phyloP scores from a whole-genome alignment of 2,113 vertebrate genomes.

The Bos javanicus region DNA sequence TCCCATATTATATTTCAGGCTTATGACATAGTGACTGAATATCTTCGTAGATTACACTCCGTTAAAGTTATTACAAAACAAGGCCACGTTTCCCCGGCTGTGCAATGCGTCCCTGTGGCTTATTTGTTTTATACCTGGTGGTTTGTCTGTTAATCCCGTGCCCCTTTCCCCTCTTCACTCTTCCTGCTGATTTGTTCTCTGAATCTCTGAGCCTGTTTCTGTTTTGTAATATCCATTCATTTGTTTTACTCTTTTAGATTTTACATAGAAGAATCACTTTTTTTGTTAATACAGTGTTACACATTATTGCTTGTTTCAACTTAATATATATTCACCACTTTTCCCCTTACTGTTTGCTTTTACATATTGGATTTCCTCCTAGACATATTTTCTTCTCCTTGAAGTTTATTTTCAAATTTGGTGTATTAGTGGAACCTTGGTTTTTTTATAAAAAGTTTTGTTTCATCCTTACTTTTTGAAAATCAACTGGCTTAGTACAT shows the following conservation, averaged over 20 bases:
- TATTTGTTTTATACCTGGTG: no score
- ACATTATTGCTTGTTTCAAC: not conserved
- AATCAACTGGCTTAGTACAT: not conserved
- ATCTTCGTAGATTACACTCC: not conserved
- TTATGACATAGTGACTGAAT: not conserved
- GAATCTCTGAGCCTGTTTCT: not conserved
- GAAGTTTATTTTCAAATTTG: not conserved
- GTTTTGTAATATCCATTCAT: not conserved
- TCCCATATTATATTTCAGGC: not conserved
- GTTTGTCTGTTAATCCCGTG: fast-evolving
- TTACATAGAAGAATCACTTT: not conserved
- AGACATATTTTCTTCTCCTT: not conserved
- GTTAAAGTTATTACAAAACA: not conserved
- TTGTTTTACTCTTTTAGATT: not conserved
- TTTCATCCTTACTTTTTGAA: not conserved
- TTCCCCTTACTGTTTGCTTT: not conserved
- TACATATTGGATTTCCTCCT: not conserved
- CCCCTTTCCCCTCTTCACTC: not conserved
- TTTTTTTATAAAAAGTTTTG: not conserved
- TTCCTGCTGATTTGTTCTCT: not conserved
- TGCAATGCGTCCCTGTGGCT: not conserved
- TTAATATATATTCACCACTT: not conserved
- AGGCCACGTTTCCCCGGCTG: fast-evolving
- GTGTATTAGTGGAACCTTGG: not conserved
- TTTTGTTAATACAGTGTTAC: not conserved